Conservation (phyloP, 2,888 invertebrate species). For the Apamea monoglypha region DNA sequence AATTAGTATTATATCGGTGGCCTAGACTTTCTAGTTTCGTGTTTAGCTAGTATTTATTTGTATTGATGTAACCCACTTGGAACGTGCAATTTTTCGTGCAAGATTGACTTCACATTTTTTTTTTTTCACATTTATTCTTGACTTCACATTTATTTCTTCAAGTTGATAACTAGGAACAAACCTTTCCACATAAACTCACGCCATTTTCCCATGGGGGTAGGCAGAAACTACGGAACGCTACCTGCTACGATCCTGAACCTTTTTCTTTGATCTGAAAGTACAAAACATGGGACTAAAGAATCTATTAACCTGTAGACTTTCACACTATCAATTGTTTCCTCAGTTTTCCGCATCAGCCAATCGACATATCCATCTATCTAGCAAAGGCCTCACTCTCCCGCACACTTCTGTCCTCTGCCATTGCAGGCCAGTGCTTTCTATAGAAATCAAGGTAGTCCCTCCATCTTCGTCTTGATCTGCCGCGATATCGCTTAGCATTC, state of each 20-base stretch:
- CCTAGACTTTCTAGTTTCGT: slow-evolving; percentile 53
- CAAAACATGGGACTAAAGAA: neutral
- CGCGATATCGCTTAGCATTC: neutral
- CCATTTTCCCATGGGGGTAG: neutral
- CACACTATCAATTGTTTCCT: neutral
- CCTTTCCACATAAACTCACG: neutral
- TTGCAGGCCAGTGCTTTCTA: neutral
- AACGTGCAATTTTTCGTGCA: neutral
- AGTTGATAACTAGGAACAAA: neutral
- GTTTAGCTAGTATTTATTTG: slow-evolving; percentile 24
- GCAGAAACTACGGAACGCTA: neutral
- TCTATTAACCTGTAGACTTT: neutral
- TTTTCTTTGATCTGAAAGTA: neutral
- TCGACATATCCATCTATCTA: neutral
- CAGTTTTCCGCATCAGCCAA: neutral
- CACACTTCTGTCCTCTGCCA: neutral
- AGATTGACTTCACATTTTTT: neutral
- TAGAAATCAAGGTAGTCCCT: neutral
- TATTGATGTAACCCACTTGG: slow-evolving; percentile 24
- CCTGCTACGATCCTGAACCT: neutral
- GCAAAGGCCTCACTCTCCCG: neutral
- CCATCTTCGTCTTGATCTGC: neutral
- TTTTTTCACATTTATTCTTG: neutral
- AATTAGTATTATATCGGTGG: slow-evolving; percentile 44
- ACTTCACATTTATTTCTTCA: neutral